Conservation (phyloP, 2,888 invertebrate species). For the Stramonita haemastoma region DNA sequence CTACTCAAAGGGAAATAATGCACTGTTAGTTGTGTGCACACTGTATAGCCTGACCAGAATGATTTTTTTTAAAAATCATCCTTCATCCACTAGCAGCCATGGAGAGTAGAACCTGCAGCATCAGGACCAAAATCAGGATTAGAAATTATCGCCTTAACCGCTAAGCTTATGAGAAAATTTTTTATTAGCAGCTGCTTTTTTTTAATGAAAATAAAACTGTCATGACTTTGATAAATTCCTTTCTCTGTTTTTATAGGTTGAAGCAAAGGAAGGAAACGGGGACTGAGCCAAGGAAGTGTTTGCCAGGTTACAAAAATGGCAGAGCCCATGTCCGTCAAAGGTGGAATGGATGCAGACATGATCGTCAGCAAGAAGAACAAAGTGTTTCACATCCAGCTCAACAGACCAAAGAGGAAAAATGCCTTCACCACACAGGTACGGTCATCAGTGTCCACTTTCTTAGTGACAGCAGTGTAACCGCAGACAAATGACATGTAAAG, state of each 20-base stretch:
- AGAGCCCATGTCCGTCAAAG: neutral
- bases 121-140: too few species aligned
- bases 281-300: constrained; percentile 57
- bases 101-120: too few species aligned
- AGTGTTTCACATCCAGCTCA: constrained; percentile 79
- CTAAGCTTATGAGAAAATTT: too few species aligned
- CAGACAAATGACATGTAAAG: too few species aligned
- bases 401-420: constrained; percentile 89
- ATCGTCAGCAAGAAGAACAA: constrained; percentile 61
- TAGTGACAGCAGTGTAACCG: too few species aligned
- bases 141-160: too few species aligned
- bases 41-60: too few species aligned
- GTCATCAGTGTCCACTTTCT: too few species aligned
- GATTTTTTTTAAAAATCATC: too few species aligned
- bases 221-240: neutral
- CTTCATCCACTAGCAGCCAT: too few species aligned
- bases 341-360: constrained; percentile 59
- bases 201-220: neutral
- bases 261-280: constrained; percentile 80
- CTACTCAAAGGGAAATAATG: too few species aligned
- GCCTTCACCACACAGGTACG: constrained; percentile 82
- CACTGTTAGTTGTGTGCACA: too few species aligned
- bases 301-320: neutral
- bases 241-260: constrained; percentile 73
- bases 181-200: neutral